Evolutionary conservation across 2,888 invertebrate species (phyloP), one percentile per base, ranked within the genome.

Genomic region (Scrobipalpa costella): DNA sequence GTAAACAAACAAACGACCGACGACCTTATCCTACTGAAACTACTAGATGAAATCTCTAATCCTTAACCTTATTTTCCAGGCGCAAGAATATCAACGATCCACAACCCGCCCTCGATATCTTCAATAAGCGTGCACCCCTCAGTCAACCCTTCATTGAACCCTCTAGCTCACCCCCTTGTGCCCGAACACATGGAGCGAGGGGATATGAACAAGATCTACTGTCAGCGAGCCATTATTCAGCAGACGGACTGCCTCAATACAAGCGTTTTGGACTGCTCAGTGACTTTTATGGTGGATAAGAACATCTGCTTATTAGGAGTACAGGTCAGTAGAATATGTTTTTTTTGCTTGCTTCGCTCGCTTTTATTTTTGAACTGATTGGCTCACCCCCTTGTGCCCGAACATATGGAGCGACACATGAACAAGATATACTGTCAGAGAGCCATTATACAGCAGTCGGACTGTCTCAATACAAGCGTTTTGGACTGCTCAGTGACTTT

Each of bases 401-500:
- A 36, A 7, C 36, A 36, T 7, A 65, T 80, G 64, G 86, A 85
- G 69, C 78, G 82, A 66, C 93, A 93, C 69, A 84, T 85, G 70
- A 82, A 86, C 71, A 95, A 94, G 81, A 93, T 94, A 71, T 95
- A 95, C 81, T 96, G 96, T 83, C 92, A 93, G 68, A 92, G 96
- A 49, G 92, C 94, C 50, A 90, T 95, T 61, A 85, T 94, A 13
- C 93, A 94, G 69, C 93, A 94, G 75, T 94, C 94, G 0, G 95
- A 95, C 79, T 95, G 95, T 73, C 92, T 94, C 74, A 96, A 96
- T 81, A 94, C 94, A 15, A 94, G 94, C 71, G 95, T 94, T 33
- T 92, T 96, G 58, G 96, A 96, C 80, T 95, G 95, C 77, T 94
- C 94, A 13, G 93, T 96, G 34, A 95, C 96, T 2, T 96, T 97